A percentile compares a stretch with the other conserved stretches of the same genome.
Evolutionary conservation across 2,113 vertebrate species (phyloP).

Genomic region (Daboia siamensis): DNA sequence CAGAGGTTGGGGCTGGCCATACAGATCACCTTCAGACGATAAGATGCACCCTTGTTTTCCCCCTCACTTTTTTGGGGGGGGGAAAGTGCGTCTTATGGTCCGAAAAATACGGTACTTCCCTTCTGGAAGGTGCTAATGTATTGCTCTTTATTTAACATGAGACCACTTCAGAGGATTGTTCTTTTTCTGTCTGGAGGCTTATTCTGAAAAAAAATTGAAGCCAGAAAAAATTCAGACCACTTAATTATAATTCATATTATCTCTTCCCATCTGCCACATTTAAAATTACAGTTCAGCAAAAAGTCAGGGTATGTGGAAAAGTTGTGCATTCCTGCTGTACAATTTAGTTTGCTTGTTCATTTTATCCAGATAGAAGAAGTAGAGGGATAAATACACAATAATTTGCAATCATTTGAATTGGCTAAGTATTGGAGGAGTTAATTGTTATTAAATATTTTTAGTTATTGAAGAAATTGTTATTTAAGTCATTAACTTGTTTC

Average conservation of each 20-base stretch:
- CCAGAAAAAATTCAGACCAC: background rate
- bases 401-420: background rate
- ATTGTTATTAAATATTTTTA: background rate
- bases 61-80: too few relatives aligned
- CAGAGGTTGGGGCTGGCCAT: too few relatives aligned
- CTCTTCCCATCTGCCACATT: background rate
- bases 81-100: too few relatives aligned
- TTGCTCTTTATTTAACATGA: background rate
- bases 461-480: background rate
- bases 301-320: background rate
- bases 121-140: background rate
- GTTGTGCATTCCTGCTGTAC: background rate
- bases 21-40: too few relatives aligned
- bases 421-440: background rate
- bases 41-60: too few relatives aligned
- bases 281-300: background rate
- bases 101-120: too few relatives aligned
- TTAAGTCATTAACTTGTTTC: background rate
- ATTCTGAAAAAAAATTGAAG: background rate
- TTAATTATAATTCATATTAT: background rate
- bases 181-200: background rate
- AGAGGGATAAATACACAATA: background rate
- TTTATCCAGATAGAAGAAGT: background rate
- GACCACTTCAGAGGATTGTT: background rate
- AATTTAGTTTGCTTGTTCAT: background rate